phyloP scores from a whole-genome alignment of 2,888 invertebrate genomes.

The Ptychoptera contaminata region DNA sequence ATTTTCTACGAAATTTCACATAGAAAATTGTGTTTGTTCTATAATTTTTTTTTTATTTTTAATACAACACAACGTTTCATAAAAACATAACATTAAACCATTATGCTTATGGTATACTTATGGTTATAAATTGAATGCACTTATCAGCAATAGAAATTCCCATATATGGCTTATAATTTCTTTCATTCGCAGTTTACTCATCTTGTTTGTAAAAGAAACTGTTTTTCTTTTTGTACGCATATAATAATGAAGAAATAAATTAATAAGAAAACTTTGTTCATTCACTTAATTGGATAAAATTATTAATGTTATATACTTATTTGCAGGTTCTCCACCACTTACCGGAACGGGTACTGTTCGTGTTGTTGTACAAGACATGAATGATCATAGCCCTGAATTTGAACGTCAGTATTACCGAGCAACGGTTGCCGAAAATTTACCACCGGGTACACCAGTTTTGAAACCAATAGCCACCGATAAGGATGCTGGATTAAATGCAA shows the following conservation, averaged over 20 bases:
- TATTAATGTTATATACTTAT: no score
- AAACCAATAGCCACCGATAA: conserved; percentile 65
- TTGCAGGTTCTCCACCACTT: conserved; percentile 75
- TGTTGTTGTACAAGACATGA: conserved; percentile 83
- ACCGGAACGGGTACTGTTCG: conserved; percentile 85
- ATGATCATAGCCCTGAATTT: conserved; percentile 85
- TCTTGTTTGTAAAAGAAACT: neutral
- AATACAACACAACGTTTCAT: no score
- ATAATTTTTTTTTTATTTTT: no score
- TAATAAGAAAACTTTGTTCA: no score
- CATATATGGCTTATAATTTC: neutral
- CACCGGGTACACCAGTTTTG: conserved; percentile 60
- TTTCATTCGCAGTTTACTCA: neutral
- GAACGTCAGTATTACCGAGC: conserved; percentile 65
- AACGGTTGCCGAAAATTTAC: conserved; percentile 66
- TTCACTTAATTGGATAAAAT: no score
- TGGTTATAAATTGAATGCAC: conserved; percentile 1
- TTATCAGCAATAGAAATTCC: neutral
- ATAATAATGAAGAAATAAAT: neutral
- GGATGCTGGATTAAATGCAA: conserved; percentile 72
- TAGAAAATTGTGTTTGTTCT: no score
- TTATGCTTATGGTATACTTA: no score
- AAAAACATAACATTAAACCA: no score
- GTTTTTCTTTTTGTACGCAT: no score
- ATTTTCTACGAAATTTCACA: neutral